phyloP scores from a whole-genome alignment of 2,888 invertebrate genomes.

The Herminia tarsipennalis region DNA sequence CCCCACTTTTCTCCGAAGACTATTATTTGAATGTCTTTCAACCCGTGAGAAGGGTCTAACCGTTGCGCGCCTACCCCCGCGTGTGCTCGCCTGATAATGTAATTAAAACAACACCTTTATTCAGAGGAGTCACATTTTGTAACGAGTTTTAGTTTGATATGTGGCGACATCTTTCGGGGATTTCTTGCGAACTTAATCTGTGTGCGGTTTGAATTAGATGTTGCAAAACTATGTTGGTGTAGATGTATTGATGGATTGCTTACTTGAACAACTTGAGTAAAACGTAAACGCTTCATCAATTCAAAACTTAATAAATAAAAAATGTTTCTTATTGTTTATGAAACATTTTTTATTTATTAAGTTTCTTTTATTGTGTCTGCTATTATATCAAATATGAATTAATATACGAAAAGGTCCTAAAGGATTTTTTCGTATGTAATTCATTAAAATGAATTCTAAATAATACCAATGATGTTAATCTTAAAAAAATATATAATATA shows the following conservation, averaged over 20 bases:
- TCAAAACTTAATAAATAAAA: too few species aligned
- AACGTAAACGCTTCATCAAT: too few species aligned
- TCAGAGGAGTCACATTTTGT: constrained; percentile 69
- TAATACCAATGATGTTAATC: too few species aligned
- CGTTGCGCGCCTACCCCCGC: constrained; percentile 59
- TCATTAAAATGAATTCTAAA: too few species aligned
- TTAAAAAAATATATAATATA: too few species aligned
- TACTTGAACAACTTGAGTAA: too few species aligned
- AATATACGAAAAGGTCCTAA: too few species aligned
- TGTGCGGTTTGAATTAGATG: constrained; percentile 27
- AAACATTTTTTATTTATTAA: too few species aligned
- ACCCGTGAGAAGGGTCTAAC: constrained; percentile 80
- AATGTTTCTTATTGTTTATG: too few species aligned
- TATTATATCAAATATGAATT: too few species aligned
- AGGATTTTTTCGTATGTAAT: too few species aligned
- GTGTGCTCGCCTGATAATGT: constrained; percentile 83
- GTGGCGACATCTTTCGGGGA: constrained; percentile 44
- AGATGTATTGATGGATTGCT: background rate
- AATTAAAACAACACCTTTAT: constrained; percentile 86
- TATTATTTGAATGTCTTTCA: constrained; percentile 85
- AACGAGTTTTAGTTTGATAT: constrained; percentile 62
- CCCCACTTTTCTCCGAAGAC: constrained; percentile 73
- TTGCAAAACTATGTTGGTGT: background rate
- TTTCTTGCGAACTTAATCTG: constrained; percentile 40
- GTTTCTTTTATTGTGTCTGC: too few species aligned